Evolutionary conservation across 2,888 invertebrate genomes (phyloP).

Genomic region (Dasysyrphus tricinctus): DNA sequence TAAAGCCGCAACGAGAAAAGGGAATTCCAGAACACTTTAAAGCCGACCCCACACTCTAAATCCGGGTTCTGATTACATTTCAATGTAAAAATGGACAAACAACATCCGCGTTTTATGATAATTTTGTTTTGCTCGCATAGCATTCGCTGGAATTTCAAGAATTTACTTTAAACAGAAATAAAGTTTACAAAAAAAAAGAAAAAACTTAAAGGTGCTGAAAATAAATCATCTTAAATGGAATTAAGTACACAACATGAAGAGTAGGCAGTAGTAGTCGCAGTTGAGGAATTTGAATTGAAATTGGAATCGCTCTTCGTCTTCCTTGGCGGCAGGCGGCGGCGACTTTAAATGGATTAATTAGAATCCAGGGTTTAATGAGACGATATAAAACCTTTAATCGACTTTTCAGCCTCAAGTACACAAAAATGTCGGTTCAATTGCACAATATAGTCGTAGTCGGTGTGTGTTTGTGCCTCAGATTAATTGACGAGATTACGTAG

Average conservation of each 20-base stretch:
- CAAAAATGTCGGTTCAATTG: conserved; percentile 29
- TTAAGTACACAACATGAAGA: conserved; percentile 12
- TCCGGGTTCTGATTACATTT: conserved; percentile 58
- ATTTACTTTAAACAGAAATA: conserved; percentile 14
- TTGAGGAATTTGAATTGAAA: not conserved
- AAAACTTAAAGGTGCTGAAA: conserved; percentile 9
- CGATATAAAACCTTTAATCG: conserved; percentile 67
- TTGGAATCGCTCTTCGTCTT: not conserved
- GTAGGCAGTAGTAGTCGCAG: not conserved
- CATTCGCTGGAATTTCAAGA: conserved; percentile 24
- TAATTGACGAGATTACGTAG: conserved; percentile 65
- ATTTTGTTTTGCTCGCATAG: conserved; percentile 49
- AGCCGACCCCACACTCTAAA: conserved; percentile 21
- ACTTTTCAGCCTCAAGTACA: conserved; percentile 45
- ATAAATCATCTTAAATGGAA: conserved; percentile 49
- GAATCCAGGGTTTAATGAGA: conserved; percentile 63
- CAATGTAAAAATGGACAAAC: conserved; percentile 50
- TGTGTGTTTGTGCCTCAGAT: conserved; percentile 38
- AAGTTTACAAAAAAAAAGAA: not conserved
- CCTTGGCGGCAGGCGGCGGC: not conserved
- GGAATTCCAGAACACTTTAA: conserved; percentile 54
- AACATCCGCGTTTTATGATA: conserved; percentile 70
- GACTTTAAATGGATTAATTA: conserved; percentile 63
- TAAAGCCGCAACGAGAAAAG: conserved; percentile 3
- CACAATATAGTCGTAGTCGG: not conserved